These are phyloP conservation scores for Styela clava DNA, from an alignment of 23 tunicate genomes.

Conservation along the genomic window DNA sequence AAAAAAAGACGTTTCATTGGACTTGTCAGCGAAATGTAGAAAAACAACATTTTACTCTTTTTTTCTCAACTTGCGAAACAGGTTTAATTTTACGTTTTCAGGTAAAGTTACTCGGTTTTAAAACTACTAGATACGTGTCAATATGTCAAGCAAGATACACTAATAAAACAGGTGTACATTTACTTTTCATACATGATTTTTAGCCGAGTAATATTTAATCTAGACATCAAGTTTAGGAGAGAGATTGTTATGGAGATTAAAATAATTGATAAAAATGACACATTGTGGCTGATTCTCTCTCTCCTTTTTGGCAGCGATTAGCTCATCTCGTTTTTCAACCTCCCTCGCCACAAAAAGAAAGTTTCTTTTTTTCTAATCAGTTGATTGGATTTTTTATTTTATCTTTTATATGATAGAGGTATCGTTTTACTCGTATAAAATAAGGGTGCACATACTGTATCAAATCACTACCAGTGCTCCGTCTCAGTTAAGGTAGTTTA, in stretches of 20 bases:
- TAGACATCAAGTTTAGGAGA: too few species aligned
- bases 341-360: not conserved
- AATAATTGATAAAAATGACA: not conserved
- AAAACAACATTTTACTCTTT: not conserved
- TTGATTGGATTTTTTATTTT: too few species aligned
- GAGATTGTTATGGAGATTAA: not conserved
- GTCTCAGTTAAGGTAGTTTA: not conserved
- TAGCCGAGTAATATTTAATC: too few species aligned
- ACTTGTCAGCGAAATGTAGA: not conserved
- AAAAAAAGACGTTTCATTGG: not conserved
- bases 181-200: too few species aligned
- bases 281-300: not conserved
- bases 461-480: not conserved
- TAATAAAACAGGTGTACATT: too few species aligned
- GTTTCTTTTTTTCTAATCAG: not conserved
- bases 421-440: not conserved
- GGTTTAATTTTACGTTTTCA: not conserved
- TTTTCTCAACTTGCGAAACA: not conserved
- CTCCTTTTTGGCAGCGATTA: not conserved
- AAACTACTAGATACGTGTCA: too few species aligned
- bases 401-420: not conserved
- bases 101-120: too few species aligned
- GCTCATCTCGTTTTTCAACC: not conserved
- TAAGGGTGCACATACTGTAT: not conserved
- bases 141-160: too few species aligned